These are phyloP conservation scores for Pteropus alecto DNA, from an alignment of 2,113 vertebrate genomes.

Conservation along the genomic window DNA sequence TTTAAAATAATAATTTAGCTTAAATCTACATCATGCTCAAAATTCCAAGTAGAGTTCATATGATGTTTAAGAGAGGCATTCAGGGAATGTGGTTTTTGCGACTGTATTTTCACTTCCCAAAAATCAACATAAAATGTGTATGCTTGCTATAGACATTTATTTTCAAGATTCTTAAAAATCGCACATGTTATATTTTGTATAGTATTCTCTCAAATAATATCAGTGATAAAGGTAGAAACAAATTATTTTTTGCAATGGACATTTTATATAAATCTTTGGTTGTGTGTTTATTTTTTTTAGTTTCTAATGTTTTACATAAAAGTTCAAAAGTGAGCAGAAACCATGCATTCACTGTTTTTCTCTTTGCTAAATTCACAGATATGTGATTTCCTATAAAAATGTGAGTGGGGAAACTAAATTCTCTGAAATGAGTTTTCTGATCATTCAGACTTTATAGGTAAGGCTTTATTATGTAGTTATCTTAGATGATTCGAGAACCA, in stretches of 20 bases:
- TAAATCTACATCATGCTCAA: neutral
- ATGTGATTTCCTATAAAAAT: conserved; percentile 4
- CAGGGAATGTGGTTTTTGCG: neutral
- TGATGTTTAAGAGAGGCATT: neutral
- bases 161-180: conserved; percentile 4
- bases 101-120: neutral
- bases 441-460: neutral
- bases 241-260: neutral
- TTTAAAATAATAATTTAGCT: conserved; percentile 5
- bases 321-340: neutral
- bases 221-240: neutral
- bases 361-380: neutral
- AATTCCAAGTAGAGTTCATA: neutral
- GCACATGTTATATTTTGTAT: neutral
- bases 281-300: neutral
- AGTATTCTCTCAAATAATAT: neutral
- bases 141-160: neutral
- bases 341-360: neutral
- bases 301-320: neutral
- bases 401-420: neutral
- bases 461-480: conserved; percentile 11
- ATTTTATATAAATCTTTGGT: neutral
- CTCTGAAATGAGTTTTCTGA: neutral
- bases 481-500: neutral
- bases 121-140: neutral